Percentiles rank a stretch among this genome's conserved stretches.
These are phyloP conservation scores for Phylloscopus collybita DNA, from an alignment of 2,797 vertebrate genomes.

Conservation along the genomic window DNA sequence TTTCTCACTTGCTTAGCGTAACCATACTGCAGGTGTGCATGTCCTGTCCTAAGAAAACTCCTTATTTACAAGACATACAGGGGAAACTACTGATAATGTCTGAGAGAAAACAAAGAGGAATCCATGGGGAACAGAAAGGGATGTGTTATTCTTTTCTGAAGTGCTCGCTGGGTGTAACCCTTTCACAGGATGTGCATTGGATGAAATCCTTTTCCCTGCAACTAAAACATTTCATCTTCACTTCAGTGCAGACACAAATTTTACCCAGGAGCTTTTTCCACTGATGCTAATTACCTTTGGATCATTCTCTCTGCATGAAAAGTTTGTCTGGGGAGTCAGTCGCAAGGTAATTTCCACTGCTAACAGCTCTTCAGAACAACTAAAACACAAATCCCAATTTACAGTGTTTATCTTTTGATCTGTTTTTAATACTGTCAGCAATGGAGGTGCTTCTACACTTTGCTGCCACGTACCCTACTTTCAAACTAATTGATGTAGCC, in stretches of 20 bases:
- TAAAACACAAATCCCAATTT: constrained; percentile 2
- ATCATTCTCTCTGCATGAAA: not conserved
- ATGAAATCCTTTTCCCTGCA: not conserved
- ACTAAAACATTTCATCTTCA: not conserved
- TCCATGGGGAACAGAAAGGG: not conserved
- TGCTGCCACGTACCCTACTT: not conserved
- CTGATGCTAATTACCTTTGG: not conserved
- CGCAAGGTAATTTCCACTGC: not conserved
- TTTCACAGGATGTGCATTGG: not conserved
- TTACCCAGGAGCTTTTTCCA: not conserved
- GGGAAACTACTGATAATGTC: not conserved
- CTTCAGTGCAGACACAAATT: not conserved
- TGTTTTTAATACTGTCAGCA: constrained; percentile 19
- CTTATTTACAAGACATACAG: not conserved
- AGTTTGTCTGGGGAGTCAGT: not conserved
- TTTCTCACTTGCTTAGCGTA: not conserved
- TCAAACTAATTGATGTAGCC: not conserved
- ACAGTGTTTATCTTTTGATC: constrained; percentile 29
- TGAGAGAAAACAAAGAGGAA: not conserved
- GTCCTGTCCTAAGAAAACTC: not conserved
- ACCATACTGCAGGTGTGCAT: not conserved
- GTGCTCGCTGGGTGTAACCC: not conserved
- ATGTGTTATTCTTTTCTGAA: not conserved
- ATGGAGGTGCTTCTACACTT: not conserved
- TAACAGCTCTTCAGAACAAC: constrained; percentile 25